A percentile compares a stretch with the other conserved stretches of the same genome.
Conservation (phyloP, 1,140 invertebrate species). For the Leucophenga varia region DNA sequence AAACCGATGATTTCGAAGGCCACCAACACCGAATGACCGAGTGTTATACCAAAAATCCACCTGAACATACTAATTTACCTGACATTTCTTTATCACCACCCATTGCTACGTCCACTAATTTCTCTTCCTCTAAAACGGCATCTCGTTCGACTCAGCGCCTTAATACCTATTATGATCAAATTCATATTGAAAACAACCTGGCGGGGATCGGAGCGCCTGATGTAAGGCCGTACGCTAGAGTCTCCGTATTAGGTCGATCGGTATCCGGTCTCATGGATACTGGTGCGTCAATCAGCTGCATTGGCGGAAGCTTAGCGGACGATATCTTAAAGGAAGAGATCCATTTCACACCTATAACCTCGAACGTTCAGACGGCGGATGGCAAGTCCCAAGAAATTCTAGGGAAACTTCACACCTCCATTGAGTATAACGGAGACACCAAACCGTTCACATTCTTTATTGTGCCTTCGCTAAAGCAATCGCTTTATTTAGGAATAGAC, state of each 20-base stretch:
- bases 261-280: not conserved
- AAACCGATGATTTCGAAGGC: too few species aligned
- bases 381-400: not conserved
- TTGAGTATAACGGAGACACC: not conserved
- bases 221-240: too few species aligned
- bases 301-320: not conserved
- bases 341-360: not conserved
- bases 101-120: too few species aligned
- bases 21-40: too few species aligned
- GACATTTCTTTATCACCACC: too few species aligned
- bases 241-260: slow-evolving; percentile 3
- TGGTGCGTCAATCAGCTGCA: not conserved
- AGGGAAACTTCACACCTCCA: not conserved
- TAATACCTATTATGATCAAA: too few species aligned
- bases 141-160: too few species aligned
- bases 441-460: not conserved
- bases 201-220: too few species aligned
- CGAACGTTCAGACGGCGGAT: slow-evolving; percentile 1
- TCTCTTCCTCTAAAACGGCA: not conserved
- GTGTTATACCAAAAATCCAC: too few species aligned
- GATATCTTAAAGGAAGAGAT: not conserved
- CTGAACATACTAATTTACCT: too few species aligned
- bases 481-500: slow-evolving; percentile 1
- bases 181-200: too few species aligned
- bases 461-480: not conserved